Conservation (phyloP, 2,797 vertebrate genomes). For the Mycteria americana region DNA sequence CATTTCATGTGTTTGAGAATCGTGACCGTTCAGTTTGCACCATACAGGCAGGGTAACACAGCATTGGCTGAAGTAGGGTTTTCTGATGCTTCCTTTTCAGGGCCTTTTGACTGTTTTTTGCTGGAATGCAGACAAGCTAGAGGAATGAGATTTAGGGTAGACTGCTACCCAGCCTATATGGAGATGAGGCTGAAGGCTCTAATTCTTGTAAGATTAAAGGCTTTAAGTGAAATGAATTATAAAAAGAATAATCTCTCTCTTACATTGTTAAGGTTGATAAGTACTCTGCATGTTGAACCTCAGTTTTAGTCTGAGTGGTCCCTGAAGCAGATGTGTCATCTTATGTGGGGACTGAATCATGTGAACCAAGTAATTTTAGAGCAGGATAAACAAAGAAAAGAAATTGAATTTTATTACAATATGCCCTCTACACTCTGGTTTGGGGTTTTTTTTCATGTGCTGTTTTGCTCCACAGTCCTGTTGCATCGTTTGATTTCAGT, state of each 20-base stretch:
- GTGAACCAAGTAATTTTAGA: neutral
- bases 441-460: neutral
- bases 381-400: neutral
- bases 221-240: neutral
- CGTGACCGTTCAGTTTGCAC: neutral
- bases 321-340: neutral
- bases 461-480: neutral
- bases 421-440: fast-evolving
- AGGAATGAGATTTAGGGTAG: neutral
- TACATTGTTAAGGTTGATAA: neutral
- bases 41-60: neutral
- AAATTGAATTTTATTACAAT: neutral
- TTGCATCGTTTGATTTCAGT: neutral
- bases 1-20: neutral
- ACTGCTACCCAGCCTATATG: neutral
- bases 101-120: neutral
- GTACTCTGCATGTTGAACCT: neutral
- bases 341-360: neutral
- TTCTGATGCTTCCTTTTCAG: neutral
- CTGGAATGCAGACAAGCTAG: neutral
- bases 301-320: neutral
- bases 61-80: neutral
- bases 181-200: neutral
- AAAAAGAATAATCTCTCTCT: neutral
- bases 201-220: neutral